Evolutionary conservation across 2,113 vertebrate genomes (phyloP).

Genomic region (Carlito syrichta): DNA sequence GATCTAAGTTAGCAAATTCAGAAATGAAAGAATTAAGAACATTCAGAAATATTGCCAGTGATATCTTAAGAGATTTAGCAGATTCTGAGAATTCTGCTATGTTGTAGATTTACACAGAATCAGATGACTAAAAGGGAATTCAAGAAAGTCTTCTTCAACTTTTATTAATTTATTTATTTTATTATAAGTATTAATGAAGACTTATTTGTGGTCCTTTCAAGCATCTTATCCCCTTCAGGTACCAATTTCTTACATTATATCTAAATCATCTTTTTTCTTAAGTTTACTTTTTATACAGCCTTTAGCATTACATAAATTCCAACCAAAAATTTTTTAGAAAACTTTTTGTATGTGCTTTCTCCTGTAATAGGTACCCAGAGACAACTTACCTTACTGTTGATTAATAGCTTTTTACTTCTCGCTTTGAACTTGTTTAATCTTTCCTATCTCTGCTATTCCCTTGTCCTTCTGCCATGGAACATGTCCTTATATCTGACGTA

Average conservation of each 20-base stretch:
- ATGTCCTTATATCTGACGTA: not conserved
- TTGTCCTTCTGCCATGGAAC: not conserved
- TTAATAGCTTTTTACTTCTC: conserved; percentile 27
- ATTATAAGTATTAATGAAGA: not conserved
- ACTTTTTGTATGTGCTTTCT: not conserved
- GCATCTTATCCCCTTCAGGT: not conserved
- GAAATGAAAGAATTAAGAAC: not conserved
- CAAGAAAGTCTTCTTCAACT: not conserved
- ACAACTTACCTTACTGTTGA: not conserved
- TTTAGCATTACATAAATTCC: not conserved
- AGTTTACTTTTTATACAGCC: not conserved
- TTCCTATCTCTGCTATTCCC: not conserved
- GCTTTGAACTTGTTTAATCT: conserved; percentile 34
- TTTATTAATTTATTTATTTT: not conserved
- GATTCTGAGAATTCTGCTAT: not conserved
- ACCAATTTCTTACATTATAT: not conserved
- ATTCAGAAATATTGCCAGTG: not conserved
- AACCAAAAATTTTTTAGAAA: not conserved
- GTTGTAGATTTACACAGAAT: not conserved
- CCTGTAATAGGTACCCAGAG: not conserved
- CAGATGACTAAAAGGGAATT: not conserved
- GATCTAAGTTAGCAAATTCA: not conserved
- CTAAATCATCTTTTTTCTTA: not conserved
- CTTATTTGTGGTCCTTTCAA: not conserved
- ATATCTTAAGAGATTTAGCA: not conserved